Evolutionary conservation across 2,888 invertebrate species (phyloP).

Genomic region (Macrosiphum euphorbiae): DNA sequence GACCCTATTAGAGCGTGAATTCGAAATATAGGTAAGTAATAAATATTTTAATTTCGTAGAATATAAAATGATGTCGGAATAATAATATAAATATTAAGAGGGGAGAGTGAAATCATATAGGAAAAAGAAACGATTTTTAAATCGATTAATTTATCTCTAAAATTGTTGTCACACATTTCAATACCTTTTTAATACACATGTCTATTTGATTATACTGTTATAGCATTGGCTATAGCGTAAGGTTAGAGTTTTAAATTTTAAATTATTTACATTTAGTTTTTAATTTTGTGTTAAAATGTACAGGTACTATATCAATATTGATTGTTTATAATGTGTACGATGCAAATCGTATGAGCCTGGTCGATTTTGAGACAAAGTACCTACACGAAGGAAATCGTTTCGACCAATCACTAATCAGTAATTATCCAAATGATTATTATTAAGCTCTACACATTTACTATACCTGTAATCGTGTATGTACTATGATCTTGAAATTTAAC

Average conservation of each 20-base stretch:
- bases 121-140: neutral
- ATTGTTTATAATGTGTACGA: neutral
- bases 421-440: too few species aligned
- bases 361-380: too few species aligned
- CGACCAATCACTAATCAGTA: too few species aligned
- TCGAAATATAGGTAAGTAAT: neutral
- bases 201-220: neutral
- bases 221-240: too few species aligned
- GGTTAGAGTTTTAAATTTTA: neutral
- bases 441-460: too few species aligned
- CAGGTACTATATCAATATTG: neutral
- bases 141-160: neutral
- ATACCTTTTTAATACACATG: neutral
- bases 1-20: neutral
- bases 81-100: neutral
- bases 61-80: neutral
- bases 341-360: too few species aligned
- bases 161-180: neutral
- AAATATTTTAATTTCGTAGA: neutral
- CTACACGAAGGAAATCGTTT: too few species aligned
- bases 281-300: neutral
- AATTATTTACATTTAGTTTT: neutral
- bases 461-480: too few species aligned
- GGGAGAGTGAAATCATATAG: neutral
- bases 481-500: too few species aligned